phyloP scores from a whole-genome alignment of 2,888 invertebrate genomes.

The Lepidocyrtinus sp. region DNA sequence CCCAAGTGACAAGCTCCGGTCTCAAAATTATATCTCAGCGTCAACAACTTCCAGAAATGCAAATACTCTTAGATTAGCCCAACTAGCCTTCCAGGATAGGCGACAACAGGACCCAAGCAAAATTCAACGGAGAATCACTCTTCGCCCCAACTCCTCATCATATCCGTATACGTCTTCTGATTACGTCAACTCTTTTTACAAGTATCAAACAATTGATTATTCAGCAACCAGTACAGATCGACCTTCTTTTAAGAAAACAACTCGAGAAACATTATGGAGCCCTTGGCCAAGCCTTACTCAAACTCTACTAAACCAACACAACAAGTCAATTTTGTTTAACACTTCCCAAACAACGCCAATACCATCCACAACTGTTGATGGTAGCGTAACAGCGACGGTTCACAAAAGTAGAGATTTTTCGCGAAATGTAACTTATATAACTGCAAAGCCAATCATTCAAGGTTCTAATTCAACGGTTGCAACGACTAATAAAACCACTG shows the following conservation, averaged over 20 bases:
- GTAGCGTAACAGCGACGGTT: conserved; percentile 38
- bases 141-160: conserved; percentile 46
- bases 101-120: conserved; percentile 42
- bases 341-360: conserved; percentile 27
- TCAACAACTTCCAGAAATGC: conserved; percentile 22
- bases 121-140: conserved; percentile 52
- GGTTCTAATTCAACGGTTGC: conserved; percentile 41
- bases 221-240: conserved; percentile 57
- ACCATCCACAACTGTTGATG: conserved; percentile 15
- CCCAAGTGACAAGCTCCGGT: conserved; percentile 45
- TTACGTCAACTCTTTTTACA: conserved; percentile 57
- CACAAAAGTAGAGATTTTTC: conserved; percentile 30
- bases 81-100: conserved; percentile 34
- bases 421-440: conserved; percentile 32
- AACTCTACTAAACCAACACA: conserved; percentile 18
- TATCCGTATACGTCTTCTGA: conserved; percentile 45
- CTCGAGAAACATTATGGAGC: conserved; percentile 52
- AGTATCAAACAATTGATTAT: conserved; percentile 54
- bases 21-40: conserved; percentile 53
- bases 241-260: conserved; percentile 58
- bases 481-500: conserved; percentile 35
- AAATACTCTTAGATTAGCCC: conserved; percentile 51
- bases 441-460: conserved; percentile 15
- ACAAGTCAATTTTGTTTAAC: neutral
- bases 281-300: conserved; percentile 37